Evolutionary conservation across 2,888 invertebrate genomes (phyloP).

Genomic region (Sceliomorpha sp.): DNA sequence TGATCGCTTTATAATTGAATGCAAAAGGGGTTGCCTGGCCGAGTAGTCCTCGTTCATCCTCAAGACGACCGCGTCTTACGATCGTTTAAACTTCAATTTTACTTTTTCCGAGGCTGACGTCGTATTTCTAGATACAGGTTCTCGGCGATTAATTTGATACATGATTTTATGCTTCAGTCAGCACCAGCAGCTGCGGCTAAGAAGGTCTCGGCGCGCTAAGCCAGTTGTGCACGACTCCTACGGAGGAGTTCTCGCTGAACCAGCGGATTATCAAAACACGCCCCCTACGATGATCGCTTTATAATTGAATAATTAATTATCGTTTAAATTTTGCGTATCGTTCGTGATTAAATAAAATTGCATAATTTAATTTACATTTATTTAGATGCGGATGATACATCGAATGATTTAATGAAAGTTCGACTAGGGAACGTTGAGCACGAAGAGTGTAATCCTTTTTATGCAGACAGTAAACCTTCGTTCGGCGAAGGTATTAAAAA

Average conservation of each 20-base stretch:
- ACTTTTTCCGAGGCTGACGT: constrained; percentile 50
- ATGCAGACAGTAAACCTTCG: no score
- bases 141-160: constrained; percentile 69
- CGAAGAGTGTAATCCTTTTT: no score
- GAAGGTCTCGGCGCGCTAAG: constrained; percentile 41
- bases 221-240: constrained; percentile 34
- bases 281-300: constrained; percentile 41
- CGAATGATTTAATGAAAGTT: no score
- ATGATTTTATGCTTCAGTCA: constrained; percentile 63
- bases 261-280: constrained; percentile 53
- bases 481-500: no score
- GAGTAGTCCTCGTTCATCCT: constrained; percentile 49
- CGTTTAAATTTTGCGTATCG: no score
- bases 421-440: no score
- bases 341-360: no score
- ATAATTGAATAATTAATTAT: constrained; percentile 51
- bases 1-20: constrained; percentile 75
- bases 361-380: no score
- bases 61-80: constrained; percentile 47
- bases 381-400: no score
- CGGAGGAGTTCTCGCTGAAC: constrained; percentile 11
- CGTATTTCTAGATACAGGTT: constrained; percentile 54
- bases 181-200: constrained; percentile 60
- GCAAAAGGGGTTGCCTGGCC: constrained; percentile 56
- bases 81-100: constrained; percentile 62